These are phyloP conservation scores for Suncus etruscus DNA, from an alignment of 2,113 vertebrate species.

Conservation along the genomic window DNA sequence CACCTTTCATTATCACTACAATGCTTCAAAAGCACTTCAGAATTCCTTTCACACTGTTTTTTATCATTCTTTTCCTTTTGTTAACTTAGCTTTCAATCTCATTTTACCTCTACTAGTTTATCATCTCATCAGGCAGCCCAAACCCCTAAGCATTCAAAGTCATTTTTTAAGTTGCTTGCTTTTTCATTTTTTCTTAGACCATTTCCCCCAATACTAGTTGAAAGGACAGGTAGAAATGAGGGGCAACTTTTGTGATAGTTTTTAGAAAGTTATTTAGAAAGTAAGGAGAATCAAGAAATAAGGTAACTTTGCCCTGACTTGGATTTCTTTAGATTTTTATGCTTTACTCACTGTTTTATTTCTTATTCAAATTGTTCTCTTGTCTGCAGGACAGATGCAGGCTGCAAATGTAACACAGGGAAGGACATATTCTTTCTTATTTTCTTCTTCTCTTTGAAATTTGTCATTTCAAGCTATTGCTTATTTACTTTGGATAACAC, in stretches of 20 bases:
- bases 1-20: neutral
- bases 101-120: neutral
- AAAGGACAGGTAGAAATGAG: neutral
- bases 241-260: neutral
- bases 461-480: conserved; percentile 52
- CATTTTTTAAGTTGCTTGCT: neutral
- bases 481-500: conserved; percentile 34
- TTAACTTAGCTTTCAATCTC: neutral
- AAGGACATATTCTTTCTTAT: neutral
- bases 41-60: neutral
- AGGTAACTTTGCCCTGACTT: neutral
- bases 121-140: neutral
- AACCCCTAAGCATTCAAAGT: neutral
- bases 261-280: neutral
- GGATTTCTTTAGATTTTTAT: neutral
- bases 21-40: neutral
- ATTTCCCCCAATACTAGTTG: neutral
- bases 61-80: neutral
- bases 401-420: neutral
- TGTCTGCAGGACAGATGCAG: neutral
- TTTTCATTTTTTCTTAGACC: neutral
- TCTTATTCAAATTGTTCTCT: neutral
- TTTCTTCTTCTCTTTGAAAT: neutral
- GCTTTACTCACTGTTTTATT: neutral
- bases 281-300: neutral